These are phyloP conservation scores for Corythornis vintsioides DNA, from an alignment of 2,113 vertebrate genomes.

Conservation along the genomic window DNA sequence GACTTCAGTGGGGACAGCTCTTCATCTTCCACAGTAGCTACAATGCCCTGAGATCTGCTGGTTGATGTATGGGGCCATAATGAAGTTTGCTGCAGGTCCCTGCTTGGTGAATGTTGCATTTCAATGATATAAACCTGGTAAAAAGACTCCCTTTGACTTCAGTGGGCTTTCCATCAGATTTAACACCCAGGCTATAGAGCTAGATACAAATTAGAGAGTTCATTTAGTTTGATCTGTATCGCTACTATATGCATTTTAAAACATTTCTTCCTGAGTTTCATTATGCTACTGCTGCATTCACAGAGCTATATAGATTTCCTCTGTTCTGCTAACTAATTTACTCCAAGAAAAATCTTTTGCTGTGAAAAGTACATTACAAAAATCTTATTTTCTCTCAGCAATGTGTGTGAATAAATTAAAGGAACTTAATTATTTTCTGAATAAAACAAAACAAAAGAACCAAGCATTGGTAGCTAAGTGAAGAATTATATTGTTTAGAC, in stretches of 20 bases:
- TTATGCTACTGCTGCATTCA: slow-evolving; percentile 25
- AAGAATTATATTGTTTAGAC: slow-evolving; percentile 33
- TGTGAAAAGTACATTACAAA: slow-evolving; percentile 44
- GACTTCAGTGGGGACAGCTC: not conserved
- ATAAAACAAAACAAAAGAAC: slow-evolving; percentile 49
- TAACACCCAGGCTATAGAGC: slow-evolving; percentile 8
- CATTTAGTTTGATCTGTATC: slow-evolving; percentile 53
- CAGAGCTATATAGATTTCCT: slow-evolving; percentile 42
- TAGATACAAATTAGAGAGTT: slow-evolving; percentile 39
- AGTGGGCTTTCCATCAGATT: slow-evolving; percentile 47
- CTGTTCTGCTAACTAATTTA: slow-evolving; percentile 49
- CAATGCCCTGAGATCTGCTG: not conserved
- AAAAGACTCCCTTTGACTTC: slow-evolving; percentile 49
- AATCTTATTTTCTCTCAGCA: slow-evolving; percentile 55
- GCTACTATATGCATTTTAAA: slow-evolving; percentile 23
- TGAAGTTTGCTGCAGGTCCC: slow-evolving; percentile 17
- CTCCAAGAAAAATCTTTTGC: slow-evolving; percentile 55
- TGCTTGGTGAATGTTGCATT: slow-evolving; percentile 37
- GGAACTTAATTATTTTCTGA: slow-evolving; percentile 63
- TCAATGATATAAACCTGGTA: slow-evolving; percentile 33
- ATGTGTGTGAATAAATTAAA: slow-evolving; percentile 52
- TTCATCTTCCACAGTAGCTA: not conserved
- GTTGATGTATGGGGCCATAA: slow-evolving; percentile 23
- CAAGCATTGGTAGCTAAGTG: not conserved
- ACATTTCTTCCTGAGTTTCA: slow-evolving; percentile 45